phyloP scores from a whole-genome alignment of 2,797 vertebrate species.

The Meda fulgida region DNA sequence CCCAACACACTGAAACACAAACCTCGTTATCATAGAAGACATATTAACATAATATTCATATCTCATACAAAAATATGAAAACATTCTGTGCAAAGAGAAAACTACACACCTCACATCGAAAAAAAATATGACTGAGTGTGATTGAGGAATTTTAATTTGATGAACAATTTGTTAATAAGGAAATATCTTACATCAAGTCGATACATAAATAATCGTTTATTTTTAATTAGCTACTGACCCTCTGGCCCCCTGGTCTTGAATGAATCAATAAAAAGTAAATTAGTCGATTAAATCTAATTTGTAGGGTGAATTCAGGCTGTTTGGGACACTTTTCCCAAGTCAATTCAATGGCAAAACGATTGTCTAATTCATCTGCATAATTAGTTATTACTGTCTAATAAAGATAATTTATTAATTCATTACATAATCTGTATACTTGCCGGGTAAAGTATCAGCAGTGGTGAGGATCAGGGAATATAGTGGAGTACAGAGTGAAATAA shows the following conservation, averaged over 20 bases:
- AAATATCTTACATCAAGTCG: background rate
- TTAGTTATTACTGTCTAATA: background rate
- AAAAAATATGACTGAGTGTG: background rate
- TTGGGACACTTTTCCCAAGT: too few species aligned
- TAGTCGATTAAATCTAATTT: background rate
- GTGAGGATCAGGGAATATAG: background rate
- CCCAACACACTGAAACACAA: background rate
- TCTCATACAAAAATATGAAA: too few species aligned
- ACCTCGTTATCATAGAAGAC: background rate
- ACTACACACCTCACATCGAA: background rate
- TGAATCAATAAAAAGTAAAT: background rate
- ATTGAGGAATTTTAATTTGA: background rate
- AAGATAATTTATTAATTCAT: background rate
- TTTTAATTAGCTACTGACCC: background rate
- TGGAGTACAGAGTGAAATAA: background rate
- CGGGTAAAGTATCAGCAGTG: background rate
- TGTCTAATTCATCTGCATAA: background rate
- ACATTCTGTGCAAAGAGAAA: background rate
- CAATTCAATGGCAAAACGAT: background rate
- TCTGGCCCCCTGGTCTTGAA: background rate
- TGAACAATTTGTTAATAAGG: background rate
- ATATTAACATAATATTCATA: background rate
- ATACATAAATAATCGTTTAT: background rate
- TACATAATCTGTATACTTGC: background rate
- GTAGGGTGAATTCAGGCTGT: background rate